phyloP scores from a whole-genome alignment of 2,797 vertebrate genomes.

The Coregonus sp. region DNA sequence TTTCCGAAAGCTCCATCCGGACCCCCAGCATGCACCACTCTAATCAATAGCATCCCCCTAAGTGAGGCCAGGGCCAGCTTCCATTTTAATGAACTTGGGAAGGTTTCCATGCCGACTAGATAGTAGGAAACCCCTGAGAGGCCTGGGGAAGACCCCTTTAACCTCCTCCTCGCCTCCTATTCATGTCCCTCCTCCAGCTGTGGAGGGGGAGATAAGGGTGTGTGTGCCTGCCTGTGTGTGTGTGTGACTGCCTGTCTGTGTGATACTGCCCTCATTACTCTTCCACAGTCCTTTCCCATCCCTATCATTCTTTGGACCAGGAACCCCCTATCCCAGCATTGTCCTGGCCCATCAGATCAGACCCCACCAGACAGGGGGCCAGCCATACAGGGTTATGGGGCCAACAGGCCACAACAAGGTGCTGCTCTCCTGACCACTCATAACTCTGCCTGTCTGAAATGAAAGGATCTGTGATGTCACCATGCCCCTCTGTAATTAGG shows the following conservation, averaged over 20 bases:
- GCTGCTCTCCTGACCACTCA: constrained; percentile 6
- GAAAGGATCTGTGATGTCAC: constrained; percentile 34
- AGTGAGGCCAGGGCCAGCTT: constrained; percentile 36
- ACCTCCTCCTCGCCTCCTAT: constrained; percentile 10
- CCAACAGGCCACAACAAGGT: constrained; percentile 9
- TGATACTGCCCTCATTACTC: neutral
- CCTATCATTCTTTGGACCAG: neutral
- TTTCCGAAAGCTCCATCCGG: constrained; percentile 32
- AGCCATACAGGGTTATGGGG: neutral
- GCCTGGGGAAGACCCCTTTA: constrained; percentile 16
- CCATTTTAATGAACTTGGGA: constrained; percentile 5
- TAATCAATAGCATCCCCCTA: constrained; percentile 51
- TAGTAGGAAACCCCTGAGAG: neutral
- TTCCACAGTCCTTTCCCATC: neutral
- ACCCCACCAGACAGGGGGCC: neutral
- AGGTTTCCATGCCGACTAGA: constrained; percentile 4
- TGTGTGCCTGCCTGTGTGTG: neutral
- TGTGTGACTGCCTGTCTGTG: constrained; percentile 2
- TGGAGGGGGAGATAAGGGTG: constrained; percentile 18
- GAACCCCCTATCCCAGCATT: neutral
- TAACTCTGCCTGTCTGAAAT: constrained; percentile 23
- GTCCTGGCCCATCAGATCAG: neutral
- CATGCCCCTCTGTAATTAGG: constrained; percentile 14
- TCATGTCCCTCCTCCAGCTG: constrained; percentile 4
- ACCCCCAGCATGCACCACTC: constrained; percentile 20